Evolutionary conservation across 2,113 vertebrate genomes (phyloP), one percentile per base, ranked within the genome.

Genomic region (Microcebus murinus): DNA sequence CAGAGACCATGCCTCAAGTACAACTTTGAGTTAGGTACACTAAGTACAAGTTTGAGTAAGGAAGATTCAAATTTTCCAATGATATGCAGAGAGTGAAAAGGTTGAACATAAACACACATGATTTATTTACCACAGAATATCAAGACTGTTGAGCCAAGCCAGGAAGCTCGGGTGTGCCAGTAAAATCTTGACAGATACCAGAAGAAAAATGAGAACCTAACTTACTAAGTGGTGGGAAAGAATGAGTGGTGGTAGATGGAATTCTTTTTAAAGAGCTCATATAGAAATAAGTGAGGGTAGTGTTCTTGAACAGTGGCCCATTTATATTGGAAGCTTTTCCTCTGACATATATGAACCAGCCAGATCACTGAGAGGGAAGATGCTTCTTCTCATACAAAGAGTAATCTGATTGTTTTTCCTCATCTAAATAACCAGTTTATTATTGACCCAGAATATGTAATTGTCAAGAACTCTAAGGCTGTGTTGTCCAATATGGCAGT

Each of bases 81-180:
- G 77, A 2, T 17, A 83, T 90, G 31, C 39, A 96, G 82, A 94
- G 55, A 96, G 87, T 87, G 94, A 87, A 90, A 87, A 93, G 88
- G 95, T 95, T 91, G n/a, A 97, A 96, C 55, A 74, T 94, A 98
- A 98, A 97, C 85, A 94, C 96, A 85, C 89, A 91, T 92, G 80
- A 97, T 97, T 92, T 97, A 97, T 97, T 94, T 97, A 97, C 98
- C 96, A 94, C 17, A 94, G 96, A 92, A 95, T 97, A 98, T 84
- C 81, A 95, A 96, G 88, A 98, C 77, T 96, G 83, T 95, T 29
- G 67, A 98, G 83, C 88, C 81, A 90, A 98, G 90, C 94, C 90
- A 97, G 94, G 73, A 97, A 98, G 81, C 87, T 77, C 11, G 88
- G 68, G n/a, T 90, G 25, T 80, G 76, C 73, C 93, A 95, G 67